Percentiles rank a stretch among this genome's conserved stretches.
Evolutionary conservation across 2,888 invertebrate species (phyloP).

Genomic region (Phymatocera aterrima): DNA sequence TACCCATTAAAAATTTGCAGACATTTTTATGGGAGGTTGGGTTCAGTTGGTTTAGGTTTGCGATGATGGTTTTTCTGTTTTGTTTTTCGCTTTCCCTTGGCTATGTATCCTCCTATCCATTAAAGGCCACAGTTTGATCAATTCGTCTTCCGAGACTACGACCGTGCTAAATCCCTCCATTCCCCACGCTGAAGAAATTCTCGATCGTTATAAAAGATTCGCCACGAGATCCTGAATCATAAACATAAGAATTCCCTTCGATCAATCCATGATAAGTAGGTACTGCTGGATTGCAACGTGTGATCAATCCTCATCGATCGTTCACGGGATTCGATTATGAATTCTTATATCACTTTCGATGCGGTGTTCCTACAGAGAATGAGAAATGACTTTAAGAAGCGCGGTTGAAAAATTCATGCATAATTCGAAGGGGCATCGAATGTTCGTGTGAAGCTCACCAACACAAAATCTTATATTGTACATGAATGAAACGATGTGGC

Average conservation of each 20-base stretch:
- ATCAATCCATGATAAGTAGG: slow-evolving; percentile 5
- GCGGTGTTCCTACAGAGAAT: not conserved
- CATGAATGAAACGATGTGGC: too few relatives aligned
- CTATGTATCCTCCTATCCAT: not conserved
- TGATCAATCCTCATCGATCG: slow-evolving; percentile 17
- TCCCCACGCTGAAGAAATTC: not conserved
- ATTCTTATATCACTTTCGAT: not conserved
- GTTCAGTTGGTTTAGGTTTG: slow-evolving; percentile 6
- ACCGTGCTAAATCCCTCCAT: not conserved
- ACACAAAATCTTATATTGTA: too few relatives aligned
- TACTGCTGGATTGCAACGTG: not conserved
- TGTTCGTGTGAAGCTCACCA: not conserved
- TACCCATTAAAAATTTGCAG: slow-evolving; percentile 21
- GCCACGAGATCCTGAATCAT: slow-evolving; percentile 11
- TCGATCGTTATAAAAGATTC: not conserved
- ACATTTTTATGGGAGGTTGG: not conserved
- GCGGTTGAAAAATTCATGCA: not conserved
- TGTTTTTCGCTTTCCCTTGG: not conserved
- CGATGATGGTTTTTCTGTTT: not conserved
- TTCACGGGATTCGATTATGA: not conserved
- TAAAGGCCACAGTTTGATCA: not conserved
- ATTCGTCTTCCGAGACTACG: not conserved
- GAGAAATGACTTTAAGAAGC: not conserved
- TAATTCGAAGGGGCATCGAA: not conserved
- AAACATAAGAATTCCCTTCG: not conserved